Base-by-base conservation (phyloP, 2,888 invertebrate genomes). In the Morpho deidamia region DNA sequence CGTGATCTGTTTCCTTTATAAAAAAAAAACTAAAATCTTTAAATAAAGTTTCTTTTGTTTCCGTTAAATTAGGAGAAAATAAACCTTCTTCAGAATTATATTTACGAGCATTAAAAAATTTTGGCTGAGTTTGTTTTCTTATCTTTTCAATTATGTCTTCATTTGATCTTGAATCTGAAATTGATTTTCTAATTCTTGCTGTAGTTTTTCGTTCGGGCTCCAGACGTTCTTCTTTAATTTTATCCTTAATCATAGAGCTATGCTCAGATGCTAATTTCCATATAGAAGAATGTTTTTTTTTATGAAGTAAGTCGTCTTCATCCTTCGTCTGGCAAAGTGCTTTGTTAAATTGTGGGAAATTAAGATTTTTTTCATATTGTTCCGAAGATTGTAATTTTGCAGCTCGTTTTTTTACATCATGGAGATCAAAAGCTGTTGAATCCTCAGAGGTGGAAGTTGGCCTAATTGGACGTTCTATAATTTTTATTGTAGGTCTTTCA, bases 1-100 rank as follows among this genome's bases (percentile, higher is more conserved):
- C 51, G 8, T 45, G 42, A 43, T 59, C 53, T 14, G 54, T 46
- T 45, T 53, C 60, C 59, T 68, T 65, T 12, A 72, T 74, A 65
- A 84, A 83, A 58, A 69, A 62, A 58, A 72, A 82, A 47, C 58
- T 69, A 59, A 78, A 76, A 49, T 66, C 69, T 65, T 73, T 73
- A 54, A 62, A 68, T 4, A 63, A 40, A 34, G 51, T 40, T 39
- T 56, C 41, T 51, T 63, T 52, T 32, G 45, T 39, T 40, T 60
- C 23, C 7, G 43, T 43, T n/a, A 50, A 47, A 34, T 41, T 41
- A 41, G 60, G 58, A 43, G 53, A 51, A 8, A 58, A 11, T 34
- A 66, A 38, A 37, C 59, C 44, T 50, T 68, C 65, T 40, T 67
- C 59, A 2, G 72, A 71, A 48, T 58, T 47, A 57, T 64, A 63